These are phyloP conservation scores for Mayetiola destructor DNA, from an alignment of 2,888 invertebrate genomes.

Conservation along the genomic window DNA sequence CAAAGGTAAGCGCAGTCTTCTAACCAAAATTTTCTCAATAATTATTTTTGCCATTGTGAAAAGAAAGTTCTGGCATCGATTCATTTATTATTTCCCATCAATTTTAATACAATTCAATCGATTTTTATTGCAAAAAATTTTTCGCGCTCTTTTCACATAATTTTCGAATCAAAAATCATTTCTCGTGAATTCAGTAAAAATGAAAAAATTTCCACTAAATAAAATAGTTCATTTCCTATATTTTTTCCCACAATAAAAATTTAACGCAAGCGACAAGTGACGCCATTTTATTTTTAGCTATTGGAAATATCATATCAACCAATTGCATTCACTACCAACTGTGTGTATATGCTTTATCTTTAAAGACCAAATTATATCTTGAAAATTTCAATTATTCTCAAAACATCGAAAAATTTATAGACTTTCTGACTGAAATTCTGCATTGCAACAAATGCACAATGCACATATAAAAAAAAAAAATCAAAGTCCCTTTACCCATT, in stretches of 20 bases:
- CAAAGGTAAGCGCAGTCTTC: conserved; percentile 7
- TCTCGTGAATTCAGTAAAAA: no score
- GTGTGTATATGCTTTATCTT: neutral
- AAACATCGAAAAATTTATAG: neutral
- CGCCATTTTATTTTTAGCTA: conserved; percentile 13
- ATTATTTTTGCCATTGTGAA: neutral
- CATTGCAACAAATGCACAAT: neutral
- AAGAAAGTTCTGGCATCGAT: conserved; percentile 10
- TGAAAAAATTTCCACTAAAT: neutral
- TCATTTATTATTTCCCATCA: neutral
- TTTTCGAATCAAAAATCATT: no score
- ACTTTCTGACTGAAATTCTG: neutral
- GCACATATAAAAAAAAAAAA: neutral
- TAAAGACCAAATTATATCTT: neutral
- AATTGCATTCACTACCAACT: conserved; percentile 7
- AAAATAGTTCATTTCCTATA: conserved; percentile 2
- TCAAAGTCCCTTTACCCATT: no score
- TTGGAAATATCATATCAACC: conserved; percentile 12
- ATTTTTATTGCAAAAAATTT: no score
- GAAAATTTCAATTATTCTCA: neutral
- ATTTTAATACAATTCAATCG: no score
- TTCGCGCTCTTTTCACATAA: no score
- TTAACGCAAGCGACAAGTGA: conserved; percentile 1
- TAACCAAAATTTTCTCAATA: neutral
- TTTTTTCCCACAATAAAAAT: neutral